Base-by-base conservation (phyloP, 2,797 vertebrate species). In the Molossus molossus region DNA sequence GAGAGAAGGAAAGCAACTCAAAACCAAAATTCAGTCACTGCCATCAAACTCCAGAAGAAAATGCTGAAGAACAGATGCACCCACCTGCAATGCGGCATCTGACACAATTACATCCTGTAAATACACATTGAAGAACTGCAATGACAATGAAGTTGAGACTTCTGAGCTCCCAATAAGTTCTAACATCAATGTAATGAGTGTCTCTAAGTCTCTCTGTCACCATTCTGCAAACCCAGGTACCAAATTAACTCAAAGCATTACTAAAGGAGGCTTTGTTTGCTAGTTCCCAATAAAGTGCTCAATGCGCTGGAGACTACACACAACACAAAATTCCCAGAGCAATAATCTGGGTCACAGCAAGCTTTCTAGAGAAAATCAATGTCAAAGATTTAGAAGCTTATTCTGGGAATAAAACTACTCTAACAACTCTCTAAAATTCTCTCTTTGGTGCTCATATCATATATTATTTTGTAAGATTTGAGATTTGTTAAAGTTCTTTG, bases 221-320 rank as follows among this genome's bases (percentile, higher is more conserved):
- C 58, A 40, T 62, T 91, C 82, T 62, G 27, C 82, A 95, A 85
- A 96, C 8, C 1, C 50, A 55, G 91, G n/a, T 8, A 57, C n/a
- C 60, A 86, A 86, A 65, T 33, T 53, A 60, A 82, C 23, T 62
- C 40, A 62, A 69, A 93, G 64, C 37, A 65, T 65, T 80, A 55
- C 27, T 69, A 62, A 55, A 87, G 50, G 45, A 55, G 58, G 12
- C 12, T 81, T 80, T 15, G 84, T 58, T 60, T 81, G 14, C 60
- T 50, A 81, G 9, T 69, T 73, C 25, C 25, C 67, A 91, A 84
- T 17, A 65, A 94, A 88, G 17, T 45, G 21, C 29, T 67, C 55
- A 58, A 7, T 27, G 48, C 9, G 1, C 62, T 62, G 13, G 60
- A 92, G 45, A 87, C 33, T 40, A 76, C 29, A 77, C 2, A 1